Base-by-base conservation (phyloP, 1,140 invertebrate genomes). In the Diachasmimorpha longicaudata region DNA sequence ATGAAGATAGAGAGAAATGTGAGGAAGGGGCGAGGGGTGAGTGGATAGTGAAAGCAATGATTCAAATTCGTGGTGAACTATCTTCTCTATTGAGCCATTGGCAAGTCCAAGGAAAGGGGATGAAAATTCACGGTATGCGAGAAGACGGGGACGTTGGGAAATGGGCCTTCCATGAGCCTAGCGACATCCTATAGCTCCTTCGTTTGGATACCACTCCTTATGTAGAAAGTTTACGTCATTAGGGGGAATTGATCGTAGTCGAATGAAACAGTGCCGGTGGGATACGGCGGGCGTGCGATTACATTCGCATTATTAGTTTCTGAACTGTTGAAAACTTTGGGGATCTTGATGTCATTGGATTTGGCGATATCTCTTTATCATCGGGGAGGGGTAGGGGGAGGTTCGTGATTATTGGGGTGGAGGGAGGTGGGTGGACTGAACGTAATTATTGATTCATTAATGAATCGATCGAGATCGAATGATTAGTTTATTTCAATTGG, bases 161-260 rank as follows among this genome's bases (percentile, higher is more conserved):
- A n/a, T n/a, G n/a, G n/a, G n/a, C n/a, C n/a, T n/a, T n/a, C n/a
- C n/a, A n/a, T n/a, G n/a, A n/a, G n/a, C n/a, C n/a, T n/a, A n/a
- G n/a, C n/a, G n/a, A n/a, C n/a, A n/a, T n/a, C n/a, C n/a, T n/a
- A 6, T n/a, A 52, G 19, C 42, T 10, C 4, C 39, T 42, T 14
- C 44, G 44, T 72, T 14, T 52, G 13, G 46, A 21, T 58, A 58
- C 3, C 11, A 46, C 70, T 74, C 55, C 67, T 55, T 74, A 68
- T 19, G 48, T 72, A 42, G 72, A 78, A 78, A 74, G 19, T 63
- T 63, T 72, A 73, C 72, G 73, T 78, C 77, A 78, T 78, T 75
- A 78, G 73, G 46, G 73, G 68, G 63, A 78, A 75, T 78, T 78
- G 73, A 78, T 78, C 69, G 73, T 21, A 48, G 1, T 46, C 46